phyloP scores from a whole-genome alignment of 1,140 invertebrate genomes.

The Bombus huntii region DNA sequence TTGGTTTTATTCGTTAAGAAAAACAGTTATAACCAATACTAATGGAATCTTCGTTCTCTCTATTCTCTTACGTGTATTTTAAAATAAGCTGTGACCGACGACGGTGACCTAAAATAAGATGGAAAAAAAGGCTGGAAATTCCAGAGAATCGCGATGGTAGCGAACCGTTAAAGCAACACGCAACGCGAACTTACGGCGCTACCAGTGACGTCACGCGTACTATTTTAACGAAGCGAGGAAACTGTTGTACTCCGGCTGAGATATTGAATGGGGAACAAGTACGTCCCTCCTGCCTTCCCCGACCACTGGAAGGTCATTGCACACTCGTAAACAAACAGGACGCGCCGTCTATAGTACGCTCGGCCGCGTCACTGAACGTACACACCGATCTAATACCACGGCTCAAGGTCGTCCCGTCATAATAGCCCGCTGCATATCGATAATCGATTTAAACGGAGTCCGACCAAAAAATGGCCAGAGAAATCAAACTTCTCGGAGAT shows the following conservation, averaged over 20 bases:
- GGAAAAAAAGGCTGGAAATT: background rate
- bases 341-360: constrained; percentile 52
- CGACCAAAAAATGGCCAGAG: constrained; percentile 14
- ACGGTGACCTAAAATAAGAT: background rate
- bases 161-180: constrained; percentile 19
- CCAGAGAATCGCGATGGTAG: background rate
- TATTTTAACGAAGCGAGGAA: constrained; percentile 50
- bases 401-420: constrained; percentile 55
- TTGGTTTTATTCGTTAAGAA: background rate
- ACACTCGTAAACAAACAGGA: constrained; percentile 69
- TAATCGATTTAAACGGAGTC: constrained; percentile 38
- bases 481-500: background rate
- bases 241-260: constrained; percentile 56
- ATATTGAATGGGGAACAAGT: constrained; percentile 68
- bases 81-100: background rate
- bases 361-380: constrained; percentile 62
- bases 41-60: background rate
- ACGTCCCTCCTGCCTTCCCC: constrained; percentile 37
- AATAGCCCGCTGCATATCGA: constrained; percentile 41
- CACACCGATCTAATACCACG: constrained; percentile 58
- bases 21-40: no score
- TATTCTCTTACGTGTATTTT: background rate
- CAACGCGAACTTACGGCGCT: background rate
- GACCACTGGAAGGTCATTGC: constrained; percentile 62
- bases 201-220: constrained; percentile 34